phyloP scores from a whole-genome alignment of 1,140 invertebrate species.

The Arion vulgaris region DNA sequence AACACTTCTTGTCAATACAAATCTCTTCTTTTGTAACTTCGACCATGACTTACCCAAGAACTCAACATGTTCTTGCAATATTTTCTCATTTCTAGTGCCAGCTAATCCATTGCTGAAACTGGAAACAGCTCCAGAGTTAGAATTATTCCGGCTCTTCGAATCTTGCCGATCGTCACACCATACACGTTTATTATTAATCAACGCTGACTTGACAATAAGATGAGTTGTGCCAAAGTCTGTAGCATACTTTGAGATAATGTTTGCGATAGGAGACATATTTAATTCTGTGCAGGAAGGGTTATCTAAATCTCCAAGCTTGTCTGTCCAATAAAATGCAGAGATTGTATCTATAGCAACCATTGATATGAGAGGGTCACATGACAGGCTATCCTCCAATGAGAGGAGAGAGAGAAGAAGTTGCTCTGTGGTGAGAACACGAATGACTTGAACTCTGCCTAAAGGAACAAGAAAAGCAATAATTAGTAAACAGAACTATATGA shows the following conservation, averaged over 20 bases:
- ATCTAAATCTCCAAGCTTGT: neutral
- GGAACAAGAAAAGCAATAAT: neutral
- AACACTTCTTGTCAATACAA: conserved; percentile 5
- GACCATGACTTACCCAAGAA: conserved; percentile 20
- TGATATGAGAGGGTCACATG: neutral
- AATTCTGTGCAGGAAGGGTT: neutral
- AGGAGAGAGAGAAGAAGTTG: conserved; percentile 12
- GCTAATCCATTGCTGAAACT: neutral
- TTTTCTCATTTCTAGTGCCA: neutral
- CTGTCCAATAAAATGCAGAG: conserved; percentile 30
- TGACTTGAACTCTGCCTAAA: conserved; percentile 8
- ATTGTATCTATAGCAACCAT: conserved; percentile 28
- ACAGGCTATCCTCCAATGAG: neutral
- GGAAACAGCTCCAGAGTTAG: neutral
- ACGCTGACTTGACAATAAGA: conserved; percentile 7
- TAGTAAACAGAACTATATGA: too few species aligned
- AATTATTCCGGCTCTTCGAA: neutral
- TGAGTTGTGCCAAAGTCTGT: conserved; percentile 4
- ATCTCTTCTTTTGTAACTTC: neutral
- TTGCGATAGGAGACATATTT: conserved; percentile 16
- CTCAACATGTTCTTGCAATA: conserved; percentile 1
- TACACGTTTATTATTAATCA: neutral
- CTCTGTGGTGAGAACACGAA: neutral
- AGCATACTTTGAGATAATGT: neutral
- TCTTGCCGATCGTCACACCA: neutral